Evolutionary conservation across 2,888 invertebrate species (phyloP).

Genomic region (Microctonus hyperodae): DNA sequence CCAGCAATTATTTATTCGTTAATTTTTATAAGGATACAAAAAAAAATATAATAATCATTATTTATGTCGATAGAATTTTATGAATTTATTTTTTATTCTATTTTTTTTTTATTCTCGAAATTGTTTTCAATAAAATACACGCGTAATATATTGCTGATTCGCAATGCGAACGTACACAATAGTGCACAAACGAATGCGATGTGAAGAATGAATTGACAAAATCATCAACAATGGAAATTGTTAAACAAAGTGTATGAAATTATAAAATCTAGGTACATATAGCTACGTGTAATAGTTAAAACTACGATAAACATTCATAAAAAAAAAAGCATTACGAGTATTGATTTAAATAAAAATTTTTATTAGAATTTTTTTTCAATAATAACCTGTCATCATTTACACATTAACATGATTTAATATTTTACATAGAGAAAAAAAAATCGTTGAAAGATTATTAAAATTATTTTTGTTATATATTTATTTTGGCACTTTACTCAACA

Average conservation of each 20-base stretch:
- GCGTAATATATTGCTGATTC: slow-evolving; percentile 16
- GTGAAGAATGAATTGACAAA: slow-evolving; percentile 19
- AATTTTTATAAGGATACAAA: not conserved
- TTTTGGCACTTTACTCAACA: too few relatives aligned
- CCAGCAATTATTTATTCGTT: not conserved
- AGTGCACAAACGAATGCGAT: slow-evolving; percentile 22
- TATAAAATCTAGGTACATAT: not conserved
- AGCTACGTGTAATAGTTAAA: too few relatives aligned
- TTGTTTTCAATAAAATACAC: not conserved
- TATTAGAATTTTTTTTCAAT: too few relatives aligned
- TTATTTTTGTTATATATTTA: too few relatives aligned
- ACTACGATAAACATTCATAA: not conserved
- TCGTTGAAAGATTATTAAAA: too few relatives aligned
- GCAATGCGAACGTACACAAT: slow-evolving; percentile 24
- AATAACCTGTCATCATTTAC: too few relatives aligned
- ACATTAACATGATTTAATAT: too few relatives aligned
- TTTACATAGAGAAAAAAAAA: too few relatives aligned
- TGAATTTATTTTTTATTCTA: not conserved
- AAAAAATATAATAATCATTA: not conserved
- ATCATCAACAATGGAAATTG: slow-evolving; percentile 27
- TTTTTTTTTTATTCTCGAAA: not conserved
- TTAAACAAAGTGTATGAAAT: not conserved
- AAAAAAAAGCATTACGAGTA: too few relatives aligned
- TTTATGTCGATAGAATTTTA: not conserved
- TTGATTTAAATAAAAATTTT: too few relatives aligned